These are phyloP conservation scores for Rhinoptilus africanus DNA, from an alignment of 2,113 vertebrate genomes.

Conservation along the genomic window DNA sequence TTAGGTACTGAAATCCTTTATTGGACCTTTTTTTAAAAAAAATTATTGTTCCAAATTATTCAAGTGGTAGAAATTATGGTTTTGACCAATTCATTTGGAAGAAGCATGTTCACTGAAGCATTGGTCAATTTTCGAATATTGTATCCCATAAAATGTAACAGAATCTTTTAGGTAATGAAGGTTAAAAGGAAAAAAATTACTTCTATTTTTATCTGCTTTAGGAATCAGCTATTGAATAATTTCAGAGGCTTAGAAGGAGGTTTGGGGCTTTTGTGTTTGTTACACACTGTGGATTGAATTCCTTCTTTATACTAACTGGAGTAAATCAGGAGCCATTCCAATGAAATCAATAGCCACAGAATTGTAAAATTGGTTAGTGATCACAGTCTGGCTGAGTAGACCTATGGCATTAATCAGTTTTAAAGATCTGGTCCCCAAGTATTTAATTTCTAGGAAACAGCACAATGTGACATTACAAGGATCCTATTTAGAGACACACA, in stretches of 20 bases:
- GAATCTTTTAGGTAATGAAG: not conserved
- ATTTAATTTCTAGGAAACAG: conserved; percentile 68
- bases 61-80: not conserved
- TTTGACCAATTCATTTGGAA: not conserved
- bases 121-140: not conserved
- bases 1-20: not conserved
- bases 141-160: not conserved
- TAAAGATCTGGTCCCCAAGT: conserved; percentile 56
- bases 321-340: not conserved
- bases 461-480: conserved; percentile 67
- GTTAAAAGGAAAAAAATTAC: not conserved
- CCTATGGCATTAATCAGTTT: conserved; percentile 39
- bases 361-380: conserved; percentile 26
- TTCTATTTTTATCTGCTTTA: not conserved
- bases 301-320: not conserved
- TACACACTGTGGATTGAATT: not conserved
- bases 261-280: not conserved
- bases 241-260: not conserved
- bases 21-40: not conserved
- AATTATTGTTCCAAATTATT: not conserved
- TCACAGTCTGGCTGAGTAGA: not conserved
- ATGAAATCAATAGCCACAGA: conserved; percentile 37
- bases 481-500: conserved; percentile 73
- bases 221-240: not conserved
- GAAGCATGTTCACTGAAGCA: not conserved